These are phyloP conservation scores for Hylaeus volcanicus DNA, from an alignment of 1,140 invertebrate species.

Conservation along the genomic window DNA sequence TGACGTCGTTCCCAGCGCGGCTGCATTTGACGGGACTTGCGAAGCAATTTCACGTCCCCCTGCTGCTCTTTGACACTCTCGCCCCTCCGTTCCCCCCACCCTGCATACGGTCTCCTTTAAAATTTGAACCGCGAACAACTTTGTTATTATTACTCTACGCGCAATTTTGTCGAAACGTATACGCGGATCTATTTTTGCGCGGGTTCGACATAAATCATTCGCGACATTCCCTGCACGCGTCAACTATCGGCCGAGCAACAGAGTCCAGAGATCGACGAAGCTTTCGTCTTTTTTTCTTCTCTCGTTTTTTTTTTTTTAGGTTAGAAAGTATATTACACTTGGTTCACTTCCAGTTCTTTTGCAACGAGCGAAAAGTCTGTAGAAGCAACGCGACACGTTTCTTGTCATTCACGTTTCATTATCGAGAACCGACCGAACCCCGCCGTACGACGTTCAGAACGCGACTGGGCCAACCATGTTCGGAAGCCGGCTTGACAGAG, in stretches of 20 bases:
- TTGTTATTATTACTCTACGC: too few species aligned
- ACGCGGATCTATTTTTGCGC: background rate
- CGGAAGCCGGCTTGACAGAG: conserved; percentile 42
- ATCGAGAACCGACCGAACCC: background rate
- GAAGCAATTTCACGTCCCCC: background rate
- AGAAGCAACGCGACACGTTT: background rate
- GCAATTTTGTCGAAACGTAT: too few species aligned
- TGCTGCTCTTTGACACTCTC: background rate
- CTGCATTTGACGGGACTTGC: conserved; percentile 48
- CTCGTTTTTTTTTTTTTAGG: too few species aligned
- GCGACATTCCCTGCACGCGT: background rate
- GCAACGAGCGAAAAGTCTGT: background rate
- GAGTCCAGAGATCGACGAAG: too few species aligned
- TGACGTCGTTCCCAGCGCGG: conserved; percentile 10
- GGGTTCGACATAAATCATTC: background rate
- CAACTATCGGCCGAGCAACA: background rate
- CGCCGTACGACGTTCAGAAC: background rate
- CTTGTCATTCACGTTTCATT: background rate
- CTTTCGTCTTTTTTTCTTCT: too few species aligned
- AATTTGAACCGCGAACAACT: too few species aligned
- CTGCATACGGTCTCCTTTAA: background rate
- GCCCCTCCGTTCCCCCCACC: background rate
- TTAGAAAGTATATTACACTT: background rate
- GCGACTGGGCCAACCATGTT: conserved; percentile 35
- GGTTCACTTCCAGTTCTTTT: background rate